Conservation (phyloP, 1,140 invertebrate species). For the Euura lappo region DNA sequence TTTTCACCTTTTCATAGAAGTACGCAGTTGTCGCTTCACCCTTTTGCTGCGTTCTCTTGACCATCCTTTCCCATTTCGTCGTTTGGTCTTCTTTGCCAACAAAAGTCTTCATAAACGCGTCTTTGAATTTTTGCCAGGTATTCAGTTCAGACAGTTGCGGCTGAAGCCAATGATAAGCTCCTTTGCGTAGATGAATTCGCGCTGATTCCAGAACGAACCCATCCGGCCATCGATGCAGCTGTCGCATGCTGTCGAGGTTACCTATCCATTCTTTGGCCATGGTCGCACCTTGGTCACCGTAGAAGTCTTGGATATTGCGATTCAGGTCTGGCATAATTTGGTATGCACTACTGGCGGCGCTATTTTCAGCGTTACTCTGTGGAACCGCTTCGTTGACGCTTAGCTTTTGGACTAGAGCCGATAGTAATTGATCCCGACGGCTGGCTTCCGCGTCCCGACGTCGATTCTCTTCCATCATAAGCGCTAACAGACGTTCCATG, state of each 20-base stretch:
- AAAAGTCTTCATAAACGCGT: slow-evolving; percentile 26
- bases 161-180: slow-evolving; percentile 18
- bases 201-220: slow-evolving; percentile 19
- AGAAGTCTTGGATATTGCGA: slow-evolving; percentile 18
- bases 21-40: slow-evolving; percentile 25
- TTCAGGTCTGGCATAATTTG: slow-evolving; percentile 20
- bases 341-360: not conserved
- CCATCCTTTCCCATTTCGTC: slow-evolving; percentile 29
- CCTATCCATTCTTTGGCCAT: slow-evolving; percentile 16
- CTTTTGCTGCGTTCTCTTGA: slow-evolving; percentile 16
- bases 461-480: not conserved
- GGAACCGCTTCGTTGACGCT: not conserved
- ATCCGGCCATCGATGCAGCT: slow-evolving; percentile 24
- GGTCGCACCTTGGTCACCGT: slow-evolving; percentile 12
- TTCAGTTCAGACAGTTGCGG: slow-evolving; percentile 2
- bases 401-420: not conserved
- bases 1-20: slow-evolving; percentile 27
- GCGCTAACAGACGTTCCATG: not conserved
- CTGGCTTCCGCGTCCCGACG: not conserved
- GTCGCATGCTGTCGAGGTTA: slow-evolving; percentile 21
- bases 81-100: slow-evolving; percentile 22
- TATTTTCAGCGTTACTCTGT: not conserved
- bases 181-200: slow-evolving; percentile 17
- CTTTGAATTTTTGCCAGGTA: slow-evolving; percentile 21
- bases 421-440: not conserved